Percentiles rank a stretch among this genome's conserved stretches.
phyloP scores from a whole-genome alignment of 2,113 vertebrate genomes.

The Megaceryle maxima region DNA sequence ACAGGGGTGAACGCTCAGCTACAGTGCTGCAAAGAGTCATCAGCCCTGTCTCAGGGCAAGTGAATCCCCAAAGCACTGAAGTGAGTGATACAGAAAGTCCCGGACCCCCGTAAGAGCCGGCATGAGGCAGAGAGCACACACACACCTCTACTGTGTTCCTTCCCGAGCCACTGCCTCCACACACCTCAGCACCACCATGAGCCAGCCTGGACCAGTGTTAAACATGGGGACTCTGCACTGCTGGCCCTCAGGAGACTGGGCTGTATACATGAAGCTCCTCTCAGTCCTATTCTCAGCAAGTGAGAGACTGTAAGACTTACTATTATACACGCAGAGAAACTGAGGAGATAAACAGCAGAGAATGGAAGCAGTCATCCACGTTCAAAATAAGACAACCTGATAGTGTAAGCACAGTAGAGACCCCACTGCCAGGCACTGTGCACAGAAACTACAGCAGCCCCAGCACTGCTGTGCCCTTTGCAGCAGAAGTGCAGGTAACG shows the following conservation, averaged over 20 bases:
- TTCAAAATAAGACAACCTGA: background rate
- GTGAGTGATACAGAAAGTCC: background rate
- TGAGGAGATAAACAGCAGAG: background rate
- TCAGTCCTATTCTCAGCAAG: background rate
- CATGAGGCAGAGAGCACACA: rapidly evolving
- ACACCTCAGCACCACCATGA: background rate
- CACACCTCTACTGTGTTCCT: background rate
- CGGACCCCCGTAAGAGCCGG: background rate
- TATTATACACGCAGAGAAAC: background rate
- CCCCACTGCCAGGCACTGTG: rapidly evolving
- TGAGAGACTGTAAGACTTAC: background rate
- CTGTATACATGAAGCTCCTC: background rate
- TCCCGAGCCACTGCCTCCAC: background rate
- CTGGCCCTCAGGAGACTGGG: background rate
- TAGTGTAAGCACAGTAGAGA: background rate
- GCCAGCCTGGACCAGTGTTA: background rate
- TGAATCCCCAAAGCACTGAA: background rate
- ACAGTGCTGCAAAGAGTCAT: background rate
- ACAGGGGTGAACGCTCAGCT: background rate
- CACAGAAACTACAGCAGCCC: background rate
- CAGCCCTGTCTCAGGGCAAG: background rate
- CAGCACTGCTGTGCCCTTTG: background rate
- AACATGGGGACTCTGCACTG: background rate
- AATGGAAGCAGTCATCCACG: background rate
- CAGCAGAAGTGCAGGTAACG: background rate